Conservation (phyloP, 2,888 invertebrate species). For the Agapostemon virescens region DNA sequence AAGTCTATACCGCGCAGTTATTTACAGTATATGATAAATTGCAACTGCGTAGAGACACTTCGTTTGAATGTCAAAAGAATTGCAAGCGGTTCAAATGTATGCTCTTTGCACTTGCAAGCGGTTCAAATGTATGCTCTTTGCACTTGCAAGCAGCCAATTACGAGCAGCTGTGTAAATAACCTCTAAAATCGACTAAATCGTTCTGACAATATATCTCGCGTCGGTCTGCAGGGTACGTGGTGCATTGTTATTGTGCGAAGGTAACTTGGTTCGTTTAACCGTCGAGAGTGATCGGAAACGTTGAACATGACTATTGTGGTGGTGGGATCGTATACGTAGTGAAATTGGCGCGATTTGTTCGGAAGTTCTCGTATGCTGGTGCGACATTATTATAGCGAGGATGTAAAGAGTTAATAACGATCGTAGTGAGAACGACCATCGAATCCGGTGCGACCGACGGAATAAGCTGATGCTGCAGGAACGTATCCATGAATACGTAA, state of each 20-base stretch:
- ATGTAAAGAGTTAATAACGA: constrained; percentile 49
- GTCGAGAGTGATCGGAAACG: neutral
- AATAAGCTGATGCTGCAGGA: constrained; percentile 63
- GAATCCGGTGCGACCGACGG: constrained; percentile 45
- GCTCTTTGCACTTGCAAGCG: no score
- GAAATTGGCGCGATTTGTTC: constrained; percentile 7
- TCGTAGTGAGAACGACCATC: constrained; percentile 48
- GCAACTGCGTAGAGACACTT: no score
- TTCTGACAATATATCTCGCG: neutral
- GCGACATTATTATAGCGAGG: constrained; percentile 11
- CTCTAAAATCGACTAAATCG: no score
- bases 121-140: no score
- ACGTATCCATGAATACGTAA: constrained; percentile 58
- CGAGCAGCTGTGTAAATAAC: neutral
- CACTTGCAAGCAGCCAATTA: no score
- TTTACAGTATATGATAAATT: no score
- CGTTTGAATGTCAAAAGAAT: no score
- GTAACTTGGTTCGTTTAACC: neutral
- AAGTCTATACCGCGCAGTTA: no score
- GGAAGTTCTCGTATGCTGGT: neutral
- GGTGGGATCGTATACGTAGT: neutral
- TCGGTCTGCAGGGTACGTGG: neutral
- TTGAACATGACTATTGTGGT: constrained; percentile 10
- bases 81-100: no score
- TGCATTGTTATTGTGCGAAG: neutral